Conservation (phyloP, 2,888 invertebrate species). For the Pollenia amentaria region DNA sequence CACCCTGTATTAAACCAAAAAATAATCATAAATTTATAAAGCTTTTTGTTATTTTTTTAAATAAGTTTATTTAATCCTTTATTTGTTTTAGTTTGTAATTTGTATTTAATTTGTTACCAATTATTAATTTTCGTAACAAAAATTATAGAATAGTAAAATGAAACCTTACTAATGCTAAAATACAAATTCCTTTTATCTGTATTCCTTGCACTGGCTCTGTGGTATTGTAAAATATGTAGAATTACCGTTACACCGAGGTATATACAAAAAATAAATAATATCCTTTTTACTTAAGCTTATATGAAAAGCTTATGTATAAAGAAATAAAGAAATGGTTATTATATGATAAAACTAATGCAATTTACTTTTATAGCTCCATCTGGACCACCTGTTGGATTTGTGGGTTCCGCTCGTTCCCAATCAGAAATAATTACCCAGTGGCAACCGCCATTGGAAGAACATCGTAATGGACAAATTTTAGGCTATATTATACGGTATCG, state of each 20-base stretch:
- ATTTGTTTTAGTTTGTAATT: slow-evolving; percentile 25
- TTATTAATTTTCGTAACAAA: slow-evolving; percentile 39
- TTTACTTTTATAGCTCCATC: slow-evolving; percentile 91
- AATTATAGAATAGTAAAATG: slow-evolving; percentile 34
- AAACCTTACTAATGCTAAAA: slow-evolving; percentile 75
- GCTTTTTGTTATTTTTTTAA: slow-evolving; percentile 15
- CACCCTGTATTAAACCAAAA: too few relatives aligned
- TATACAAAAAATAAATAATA: slow-evolving; percentile 73
- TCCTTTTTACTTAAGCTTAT: slow-evolving; percentile 18
- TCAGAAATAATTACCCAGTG: slow-evolving; percentile 98
- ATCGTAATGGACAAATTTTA: slow-evolving; percentile 96
- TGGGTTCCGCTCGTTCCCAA: slow-evolving; percentile 96
- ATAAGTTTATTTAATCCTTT: slow-evolving; percentile 16
- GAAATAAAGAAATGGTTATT: not conserved
- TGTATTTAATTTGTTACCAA: slow-evolving; percentile 15
- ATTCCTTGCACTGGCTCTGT: slow-evolving; percentile 78
- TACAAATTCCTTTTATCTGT: slow-evolving; percentile 76
- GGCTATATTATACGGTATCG: slow-evolving; percentile 97
- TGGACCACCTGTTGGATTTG: slow-evolving; percentile 97
- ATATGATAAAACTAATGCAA: not conserved
- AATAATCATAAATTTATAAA: too few relatives aligned
- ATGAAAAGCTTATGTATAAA: not conserved
- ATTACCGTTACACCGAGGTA: slow-evolving; percentile 85
- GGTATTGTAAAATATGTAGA: slow-evolving; percentile 79
- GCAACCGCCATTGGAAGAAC: slow-evolving; percentile 97